Percentiles rank a stretch among this genome's conserved stretches.
These are phyloP conservation scores for Zaprionus camerounensis DNA, from an alignment of 1,140 invertebrate genomes.

Conservation along the genomic window DNA sequence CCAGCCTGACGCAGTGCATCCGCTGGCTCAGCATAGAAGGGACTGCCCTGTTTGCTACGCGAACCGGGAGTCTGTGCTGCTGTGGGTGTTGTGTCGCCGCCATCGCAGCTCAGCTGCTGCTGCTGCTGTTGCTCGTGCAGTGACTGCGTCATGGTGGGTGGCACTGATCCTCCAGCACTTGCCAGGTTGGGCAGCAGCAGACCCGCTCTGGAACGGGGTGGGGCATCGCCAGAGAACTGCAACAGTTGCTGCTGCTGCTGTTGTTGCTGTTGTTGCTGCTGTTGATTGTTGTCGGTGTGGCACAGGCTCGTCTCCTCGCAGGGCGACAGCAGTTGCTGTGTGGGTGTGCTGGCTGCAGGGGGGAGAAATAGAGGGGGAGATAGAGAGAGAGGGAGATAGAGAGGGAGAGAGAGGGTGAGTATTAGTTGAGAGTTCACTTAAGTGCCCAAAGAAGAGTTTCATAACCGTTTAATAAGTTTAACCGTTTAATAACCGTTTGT, in stretches of 20 bases:
- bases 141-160: constrained; percentile 61
- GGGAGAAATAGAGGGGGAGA: not conserved
- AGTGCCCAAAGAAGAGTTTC: not conserved
- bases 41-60: constrained; percentile 88
- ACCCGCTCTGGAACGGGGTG: constrained; percentile 69
- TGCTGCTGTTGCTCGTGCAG: constrained; percentile 36
- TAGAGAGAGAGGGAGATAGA: not conserved
- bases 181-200: constrained; percentile 64
- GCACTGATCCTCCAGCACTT: not conserved
- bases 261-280: constrained; percentile 8
- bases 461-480: not conserved
- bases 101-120: constrained; percentile 29
- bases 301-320: constrained; percentile 43
- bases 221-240: constrained; percentile 70
- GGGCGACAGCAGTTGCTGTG: constrained; percentile 86
- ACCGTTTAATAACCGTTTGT: not conserved
- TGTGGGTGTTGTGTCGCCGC: constrained; percentile 71
- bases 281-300: constrained; percentile 58
- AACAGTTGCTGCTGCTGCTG: constrained; percentile 31
- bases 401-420: not conserved
- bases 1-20: constrained; percentile 89
- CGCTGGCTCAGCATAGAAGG: constrained; percentile 96
- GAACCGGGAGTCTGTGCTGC: constrained; percentile 68
- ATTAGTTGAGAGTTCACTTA: not conserved
- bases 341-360: constrained; percentile 83